Percentiles rank a stretch among this genome's conserved stretches.
These are phyloP conservation scores for Zoanthus sansibaricus DNA, from an alignment of 92 coral and sea anemone species.

Conservation along the genomic window DNA sequence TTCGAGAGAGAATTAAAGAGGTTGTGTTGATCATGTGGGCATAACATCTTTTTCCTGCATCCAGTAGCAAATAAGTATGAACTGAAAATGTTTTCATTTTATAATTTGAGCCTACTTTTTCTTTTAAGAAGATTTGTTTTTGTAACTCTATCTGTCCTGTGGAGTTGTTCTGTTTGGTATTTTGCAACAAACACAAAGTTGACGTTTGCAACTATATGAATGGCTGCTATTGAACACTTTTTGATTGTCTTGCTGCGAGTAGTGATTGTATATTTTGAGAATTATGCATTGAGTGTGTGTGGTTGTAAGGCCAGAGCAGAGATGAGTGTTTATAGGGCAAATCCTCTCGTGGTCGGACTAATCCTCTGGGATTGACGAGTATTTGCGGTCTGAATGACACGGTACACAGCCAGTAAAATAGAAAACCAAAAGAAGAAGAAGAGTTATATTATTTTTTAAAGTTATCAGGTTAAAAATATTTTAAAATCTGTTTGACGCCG, in stretches of 20 bases:
- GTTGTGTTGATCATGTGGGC: not conserved
- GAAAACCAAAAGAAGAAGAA: not conserved
- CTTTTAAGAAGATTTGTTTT: constrained; percentile 19
- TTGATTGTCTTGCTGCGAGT: constrained; percentile 1
- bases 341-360: constrained; percentile 26
- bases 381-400: constrained; percentile 11
- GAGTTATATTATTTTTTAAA: not conserved
- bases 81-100: constrained; percentile 10
- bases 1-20: constrained; percentile 30
- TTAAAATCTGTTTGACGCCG: not conserved
- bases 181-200: constrained; percentile 28
- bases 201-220: constrained; percentile 6
- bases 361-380: constrained; percentile 27
- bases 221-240: not conserved
- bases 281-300: not conserved
- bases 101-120: not conserved
- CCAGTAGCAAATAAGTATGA: not conserved
- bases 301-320: constrained; percentile 7
- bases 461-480: not conserved
- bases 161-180: constrained; percentile 27
- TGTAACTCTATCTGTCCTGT: constrained; percentile 37
- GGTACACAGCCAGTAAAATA: not conserved
- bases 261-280: not conserved
- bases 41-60: not conserved
- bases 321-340: constrained; percentile 8